Evolutionary conservation across 2,113 vertebrate species (phyloP).

Genomic region (Fregetta grallaria): DNA sequence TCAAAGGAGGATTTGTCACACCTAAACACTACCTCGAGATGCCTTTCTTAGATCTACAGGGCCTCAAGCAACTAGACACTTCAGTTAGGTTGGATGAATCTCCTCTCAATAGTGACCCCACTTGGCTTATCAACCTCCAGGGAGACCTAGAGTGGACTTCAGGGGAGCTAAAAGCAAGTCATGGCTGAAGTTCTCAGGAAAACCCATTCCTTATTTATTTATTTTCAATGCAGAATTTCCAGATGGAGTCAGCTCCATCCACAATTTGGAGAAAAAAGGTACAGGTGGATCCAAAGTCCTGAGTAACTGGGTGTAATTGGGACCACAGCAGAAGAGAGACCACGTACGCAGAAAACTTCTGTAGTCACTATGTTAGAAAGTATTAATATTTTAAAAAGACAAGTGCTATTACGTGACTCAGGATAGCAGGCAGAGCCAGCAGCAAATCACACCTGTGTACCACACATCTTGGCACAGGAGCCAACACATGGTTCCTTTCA

Average conservation of each 20-base stretch:
- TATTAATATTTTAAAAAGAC: background rate
- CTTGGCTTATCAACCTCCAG: background rate
- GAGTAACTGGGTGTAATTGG: background rate
- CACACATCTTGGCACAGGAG: background rate
- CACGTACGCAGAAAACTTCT: background rate
- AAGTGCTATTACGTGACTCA: background rate
- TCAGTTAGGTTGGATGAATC: background rate
- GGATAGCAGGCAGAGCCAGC: background rate
- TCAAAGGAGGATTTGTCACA: background rate
- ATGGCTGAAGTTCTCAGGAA: background rate
- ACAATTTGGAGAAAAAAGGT: background rate
- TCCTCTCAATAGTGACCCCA: background rate
- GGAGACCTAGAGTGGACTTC: background rate
- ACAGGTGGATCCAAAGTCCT: background rate
- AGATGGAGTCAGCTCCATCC: background rate
- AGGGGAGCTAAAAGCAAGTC: background rate
- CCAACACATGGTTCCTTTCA: background rate
- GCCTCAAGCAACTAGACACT: background rate
- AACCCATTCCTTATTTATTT: background rate
- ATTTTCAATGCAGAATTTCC: background rate
- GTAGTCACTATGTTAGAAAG: background rate
- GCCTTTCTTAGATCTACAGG: background rate
- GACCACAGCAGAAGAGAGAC: background rate
- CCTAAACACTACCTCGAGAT: background rate
- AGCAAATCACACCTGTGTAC: background rate